A percentile compares a stretch with the other conserved stretches of the same genome.
Evolutionary conservation across 2,888 invertebrate species (phyloP).

Genomic region (Tipula confusa): DNA sequence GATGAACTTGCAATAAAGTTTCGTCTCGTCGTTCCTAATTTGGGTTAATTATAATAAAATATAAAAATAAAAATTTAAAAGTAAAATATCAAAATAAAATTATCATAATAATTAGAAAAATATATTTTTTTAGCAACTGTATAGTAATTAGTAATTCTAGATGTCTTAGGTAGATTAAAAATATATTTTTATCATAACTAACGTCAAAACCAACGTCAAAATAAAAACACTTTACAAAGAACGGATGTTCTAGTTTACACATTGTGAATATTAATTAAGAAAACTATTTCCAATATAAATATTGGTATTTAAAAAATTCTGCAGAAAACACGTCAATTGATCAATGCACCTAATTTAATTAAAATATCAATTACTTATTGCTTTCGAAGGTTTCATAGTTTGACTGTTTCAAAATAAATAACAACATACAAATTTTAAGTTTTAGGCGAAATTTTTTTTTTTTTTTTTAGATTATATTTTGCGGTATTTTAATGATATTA

Average conservation of each 20-base stretch:
- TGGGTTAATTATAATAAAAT: constrained; percentile 27
- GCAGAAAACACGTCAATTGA: background rate
- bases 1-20: constrained; percentile 13
- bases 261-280: background rate
- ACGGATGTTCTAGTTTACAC: constrained; percentile 12
- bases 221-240: background rate
- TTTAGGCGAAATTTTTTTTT: background rate
- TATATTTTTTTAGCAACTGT: background rate
- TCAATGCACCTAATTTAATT: background rate
- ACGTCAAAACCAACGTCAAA: background rate
- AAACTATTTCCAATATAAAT: background rate
- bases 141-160: background rate
- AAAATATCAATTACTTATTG: background rate
- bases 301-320: background rate
- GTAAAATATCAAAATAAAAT: background rate
- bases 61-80: constrained; percentile 5
- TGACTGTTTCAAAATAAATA: background rate
- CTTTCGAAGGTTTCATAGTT: background rate
- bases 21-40: constrained; percentile 28
- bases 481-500: background rate
- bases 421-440: background rate
- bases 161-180: background rate
- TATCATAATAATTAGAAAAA: background rate
- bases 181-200: background rate
- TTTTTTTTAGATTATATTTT: background rate